These are phyloP conservation scores for Chascanopsetta lugubris DNA, from an alignment of 2,113 vertebrate genomes.

Conservation along the genomic window DNA sequence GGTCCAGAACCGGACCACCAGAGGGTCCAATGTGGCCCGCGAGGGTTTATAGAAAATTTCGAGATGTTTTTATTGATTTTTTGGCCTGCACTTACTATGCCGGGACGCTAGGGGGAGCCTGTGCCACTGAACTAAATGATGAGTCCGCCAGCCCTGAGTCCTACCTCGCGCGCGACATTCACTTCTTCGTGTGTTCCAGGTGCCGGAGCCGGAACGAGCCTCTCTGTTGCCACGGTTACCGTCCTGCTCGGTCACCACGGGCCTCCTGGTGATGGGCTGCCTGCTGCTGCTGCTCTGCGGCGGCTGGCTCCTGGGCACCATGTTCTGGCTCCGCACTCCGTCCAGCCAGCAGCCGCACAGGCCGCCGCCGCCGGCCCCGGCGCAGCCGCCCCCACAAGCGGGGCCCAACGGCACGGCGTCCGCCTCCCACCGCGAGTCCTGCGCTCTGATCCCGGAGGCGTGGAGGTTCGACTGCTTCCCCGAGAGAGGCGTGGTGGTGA, in stretches of 20 bases:
- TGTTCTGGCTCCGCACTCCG: slow-evolving; percentile 76
- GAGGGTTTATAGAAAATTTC: too few relatives aligned
- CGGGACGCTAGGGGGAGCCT: too few relatives aligned
- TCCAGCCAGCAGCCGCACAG: slow-evolving; percentile 38
- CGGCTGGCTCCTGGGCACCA: slow-evolving; percentile 78
- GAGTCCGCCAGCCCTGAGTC: too few relatives aligned
- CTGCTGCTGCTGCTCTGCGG: slow-evolving; percentile 73
- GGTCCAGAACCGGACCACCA: too few relatives aligned
- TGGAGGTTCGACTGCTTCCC: slow-evolving; percentile 90
- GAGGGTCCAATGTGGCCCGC: too few relatives aligned
- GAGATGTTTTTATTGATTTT: too few relatives aligned
- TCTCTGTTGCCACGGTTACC: slow-evolving; percentile 67
- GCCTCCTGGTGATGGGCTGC: slow-evolving; percentile 72
- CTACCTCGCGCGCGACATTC: too few relatives aligned
- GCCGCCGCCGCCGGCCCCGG: slow-evolving; percentile 52
- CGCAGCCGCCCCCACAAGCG: not conserved
- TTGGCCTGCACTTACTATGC: too few relatives aligned
- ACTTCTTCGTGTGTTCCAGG: slow-evolving; percentile 28
- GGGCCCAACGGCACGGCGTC: slow-evolving; percentile 2
- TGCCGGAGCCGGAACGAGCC: slow-evolving; percentile 54
- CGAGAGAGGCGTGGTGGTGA: slow-evolving; percentile 80
- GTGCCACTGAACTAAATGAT: too few relatives aligned
- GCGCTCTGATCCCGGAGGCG: slow-evolving; percentile 70
- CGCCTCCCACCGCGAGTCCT: slow-evolving; percentile 36
- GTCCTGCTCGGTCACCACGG: slow-evolving; percentile 67